Base-by-base conservation (phyloP, 2,113 vertebrate species). In the Progne subis region DNA sequence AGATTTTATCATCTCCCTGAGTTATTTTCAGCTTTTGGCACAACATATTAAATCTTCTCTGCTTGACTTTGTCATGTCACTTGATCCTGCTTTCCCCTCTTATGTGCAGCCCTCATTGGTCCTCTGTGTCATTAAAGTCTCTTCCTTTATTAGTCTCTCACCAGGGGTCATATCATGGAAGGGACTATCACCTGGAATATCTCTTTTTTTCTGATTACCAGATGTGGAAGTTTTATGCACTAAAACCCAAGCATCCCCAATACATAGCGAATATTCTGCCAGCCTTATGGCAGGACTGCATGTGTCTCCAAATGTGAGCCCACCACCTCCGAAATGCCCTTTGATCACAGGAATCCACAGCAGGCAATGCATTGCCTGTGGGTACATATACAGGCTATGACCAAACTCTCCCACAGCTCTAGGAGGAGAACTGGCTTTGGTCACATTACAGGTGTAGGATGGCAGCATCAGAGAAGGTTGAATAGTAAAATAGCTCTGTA, bases 1-100 rank as follows among this genome's bases (percentile, higher is more conserved):
- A 92, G 59, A 86, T 92, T 91, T 88, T 83, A 60, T 88, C 88
- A 76, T 87, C 39, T 70, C 49, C 49, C 15, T 5, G 29, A 81
- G 63, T 67, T 82, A 92, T 94, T 96, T 92, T 94, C 65, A 60
- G 77, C 63, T 74, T 88, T 89, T n/a, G 74, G 24, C 29, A 29
- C 8, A 74, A 61, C 6, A 13, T 50, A 79, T 24, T 92, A 70
- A 80, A 65, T 89, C 39, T 76, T 75, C 63, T 65, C 34, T 83
- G 21, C 56, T 78, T 86, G 76, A 21, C 47, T 91, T 87, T 85
- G 47, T 52, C 46, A 20, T 16, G 34, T 13, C 34, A 69, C 65
- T 75, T 84, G 64, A 88, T 79, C 47, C 37, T 57, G 11, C 43
- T 74, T 86, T 63, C 28, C 41, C 23, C 9, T n/a, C 59, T 47